Base-by-base conservation (phyloP, 92 coral and sea anemone genomes). In the Epizoanthus rinbou region DNA sequence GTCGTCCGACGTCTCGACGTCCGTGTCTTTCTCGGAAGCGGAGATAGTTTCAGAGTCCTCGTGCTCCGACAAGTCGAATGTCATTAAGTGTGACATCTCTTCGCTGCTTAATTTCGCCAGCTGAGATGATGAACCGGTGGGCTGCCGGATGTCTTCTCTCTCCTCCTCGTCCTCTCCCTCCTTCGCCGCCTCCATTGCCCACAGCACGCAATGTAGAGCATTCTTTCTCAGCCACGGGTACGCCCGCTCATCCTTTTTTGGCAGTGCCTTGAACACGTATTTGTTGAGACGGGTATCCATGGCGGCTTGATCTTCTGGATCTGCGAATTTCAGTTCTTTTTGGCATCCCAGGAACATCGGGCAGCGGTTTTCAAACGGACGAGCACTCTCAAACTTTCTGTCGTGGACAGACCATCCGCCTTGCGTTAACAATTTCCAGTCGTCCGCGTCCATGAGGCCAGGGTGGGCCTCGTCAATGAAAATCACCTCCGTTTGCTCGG, bases 371-470 rank as follows among this genome's bases (percentile, higher is more conserved):
- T 57, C 63, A 28, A 76, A 76, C 2, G 67, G 67, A 47, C 82
- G 28, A 16, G 82, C 67, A 8, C 69, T 76, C 8, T 65, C 35
- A 65, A 53, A 76, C 22, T 76, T 76, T 52, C 35, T 54, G 11
- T 76, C 82, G 22, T 76, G 82, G 19, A 68, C 53, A 6, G 76
- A 33, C 52, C 50, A 71, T 3, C 69, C 66, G 19, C 82, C 82
- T 76, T 76, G 82, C 6, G 69, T 76, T 8, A 76, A 23, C 1
- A 76, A 16, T 54, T 18, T 76, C 53, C 53, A 47, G 14, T 47
- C 13, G 53, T 47, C 53, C 53, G 2, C 53, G 53, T 47, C 53
- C 53, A 47, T 47, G 53, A 47, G 53, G 43, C 43, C 6, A 37
- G 43, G 43, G 6, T 47, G 53, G 14, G 53, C 53, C 53, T 47